Base-by-base conservation (phyloP, 1,140 invertebrate species). In the Hylyphantes graminicola region DNA sequence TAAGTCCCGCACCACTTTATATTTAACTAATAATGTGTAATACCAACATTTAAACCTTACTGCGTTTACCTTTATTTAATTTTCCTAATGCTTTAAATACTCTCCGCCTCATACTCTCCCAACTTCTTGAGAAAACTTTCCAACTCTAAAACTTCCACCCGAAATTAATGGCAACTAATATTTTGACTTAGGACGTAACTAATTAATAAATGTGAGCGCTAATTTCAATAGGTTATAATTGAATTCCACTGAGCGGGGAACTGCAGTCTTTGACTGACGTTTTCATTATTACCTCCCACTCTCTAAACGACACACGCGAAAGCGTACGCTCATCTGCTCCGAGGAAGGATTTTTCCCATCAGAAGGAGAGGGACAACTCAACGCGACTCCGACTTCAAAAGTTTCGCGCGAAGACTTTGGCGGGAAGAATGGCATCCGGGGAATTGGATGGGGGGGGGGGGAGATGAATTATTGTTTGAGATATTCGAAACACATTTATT, bases 201-300 rank as follows among this genome's bases (percentile, higher is more conserved):
- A 70, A 70, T 70, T 70, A 70, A 70, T 70, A 70, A 70, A 70
- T 70, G 68, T 51, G 54, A n/a, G 68, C 50, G 68, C 68, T 70
- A 48, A 70, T 70, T 70, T 70, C 68, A 70, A 70, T 70, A 70
- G 15, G 51, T 51, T 12, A 21, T 70, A 70, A 70, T 70, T 70
- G 68, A 70, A 70, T 70, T 70, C 68, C 68, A 53, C 68, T 15
- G 2, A 35, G 35, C 35, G 35, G 35, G 35, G 35, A 48, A 17
- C 68, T 53, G 10, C 48, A 17, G 9, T 7, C 15, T 70, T 70
- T 70, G 68, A 70, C 68, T 70, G 68, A 70, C 68, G 12, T 70
- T 70, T 70, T 70, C 68, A 70, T 70, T 70, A 70, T 70, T 51
- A 51, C 68, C 68, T 48, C 68, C 68, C 57, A n/a, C 57, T n/a